Conservation (phyloP, 2,113 vertebrate species). For the Gopherus flavomarginatus region DNA sequence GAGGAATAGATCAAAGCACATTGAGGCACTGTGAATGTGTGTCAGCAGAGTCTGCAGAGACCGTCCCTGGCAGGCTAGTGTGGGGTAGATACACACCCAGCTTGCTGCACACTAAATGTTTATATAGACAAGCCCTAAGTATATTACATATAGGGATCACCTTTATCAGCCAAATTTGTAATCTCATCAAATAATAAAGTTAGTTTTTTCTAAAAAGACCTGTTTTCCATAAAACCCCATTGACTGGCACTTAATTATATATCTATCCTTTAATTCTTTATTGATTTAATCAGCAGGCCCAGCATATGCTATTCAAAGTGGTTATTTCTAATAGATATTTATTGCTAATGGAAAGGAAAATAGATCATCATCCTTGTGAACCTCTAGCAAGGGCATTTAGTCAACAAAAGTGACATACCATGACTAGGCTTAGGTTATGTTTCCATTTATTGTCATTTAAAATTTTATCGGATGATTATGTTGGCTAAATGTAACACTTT, state of each 20-base stretch:
- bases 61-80: too few relatives aligned
- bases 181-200: not conserved
- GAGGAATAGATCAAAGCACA: too few relatives aligned
- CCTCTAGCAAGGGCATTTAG: rapidly evolving
- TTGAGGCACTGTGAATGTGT: too few relatives aligned
- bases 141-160: too few relatives aligned
- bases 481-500: not conserved
- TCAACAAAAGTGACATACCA: not conserved
- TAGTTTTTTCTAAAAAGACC: not conserved
- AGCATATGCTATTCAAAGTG: not conserved
- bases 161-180: not conserved
- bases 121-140: too few relatives aligned
- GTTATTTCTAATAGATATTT: rapidly evolving
- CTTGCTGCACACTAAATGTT: too few relatives aligned
- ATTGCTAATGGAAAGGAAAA: not conserved
- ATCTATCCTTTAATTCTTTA: not conserved
- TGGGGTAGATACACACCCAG: too few relatives aligned
- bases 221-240: not conserved
- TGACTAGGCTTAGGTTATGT: not conserved
- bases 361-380: not conserved
- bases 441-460: not conserved
- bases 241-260: not conserved
- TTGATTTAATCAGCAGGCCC: too few relatives aligned
- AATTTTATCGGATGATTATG: not conserved
- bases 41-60: too few relatives aligned